These are phyloP conservation scores for Tetragnatha versicolor DNA, from an alignment of 1,140 invertebrate species.

Conservation along the genomic window DNA sequence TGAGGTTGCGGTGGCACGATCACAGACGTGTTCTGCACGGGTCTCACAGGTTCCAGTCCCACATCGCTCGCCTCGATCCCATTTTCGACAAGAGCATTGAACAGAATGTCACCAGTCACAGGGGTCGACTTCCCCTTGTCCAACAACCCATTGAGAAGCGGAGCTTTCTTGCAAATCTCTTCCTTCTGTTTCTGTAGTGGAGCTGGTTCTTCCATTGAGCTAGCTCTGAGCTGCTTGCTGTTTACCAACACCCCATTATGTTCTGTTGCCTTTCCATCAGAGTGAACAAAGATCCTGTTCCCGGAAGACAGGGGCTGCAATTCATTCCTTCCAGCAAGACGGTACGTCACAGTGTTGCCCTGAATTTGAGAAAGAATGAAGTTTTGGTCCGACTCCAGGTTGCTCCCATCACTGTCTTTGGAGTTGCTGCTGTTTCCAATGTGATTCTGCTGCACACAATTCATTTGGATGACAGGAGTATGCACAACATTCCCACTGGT, in stretches of 20 bases:
- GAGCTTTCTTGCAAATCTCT: neutral
- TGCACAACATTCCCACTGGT: no score
- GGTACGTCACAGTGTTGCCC: neutral
- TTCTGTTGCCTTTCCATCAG: neutral
- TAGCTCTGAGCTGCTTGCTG: neutral
- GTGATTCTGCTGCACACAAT: no score
- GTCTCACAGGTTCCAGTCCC: no score
- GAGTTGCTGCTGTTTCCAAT: no score
- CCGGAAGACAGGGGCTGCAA: neutral
- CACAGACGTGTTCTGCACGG: no score
- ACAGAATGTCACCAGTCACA: no score
- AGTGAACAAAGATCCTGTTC: neutral
- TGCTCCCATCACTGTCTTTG: no score
- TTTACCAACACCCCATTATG: neutral
- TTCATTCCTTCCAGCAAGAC: neutral
- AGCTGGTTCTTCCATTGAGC: neutral
- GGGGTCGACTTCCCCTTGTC: neutral
- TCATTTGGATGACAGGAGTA: no score
- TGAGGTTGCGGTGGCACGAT: no score
- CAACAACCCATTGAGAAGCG: neutral
- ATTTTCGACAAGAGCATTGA: no score
- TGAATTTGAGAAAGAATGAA: neutral
- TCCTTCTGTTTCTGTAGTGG: neutral
- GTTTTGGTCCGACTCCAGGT: neutral
- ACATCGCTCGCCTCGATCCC: no score